Base-by-base conservation (phyloP, 2,888 invertebrate species). In the Philonicus albiceps region DNA sequence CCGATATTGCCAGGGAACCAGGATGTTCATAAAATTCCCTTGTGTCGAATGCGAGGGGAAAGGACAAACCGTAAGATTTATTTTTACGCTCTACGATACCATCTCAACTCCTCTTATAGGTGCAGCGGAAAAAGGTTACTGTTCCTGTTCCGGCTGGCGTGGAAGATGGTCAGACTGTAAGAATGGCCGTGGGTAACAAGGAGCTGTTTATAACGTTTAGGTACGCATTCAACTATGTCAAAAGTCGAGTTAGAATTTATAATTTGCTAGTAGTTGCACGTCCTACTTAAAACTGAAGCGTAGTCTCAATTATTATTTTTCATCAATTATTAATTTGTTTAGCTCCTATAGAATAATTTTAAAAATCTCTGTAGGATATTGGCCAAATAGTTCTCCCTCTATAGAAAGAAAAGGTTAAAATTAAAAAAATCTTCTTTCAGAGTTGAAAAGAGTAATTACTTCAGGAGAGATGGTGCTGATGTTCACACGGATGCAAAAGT, bases 91-190 rank as follows among this genome's bases (percentile, higher is more conserved):
- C 13, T 16, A 13, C 3, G 40, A 16, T 16, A 43, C 13, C 40
- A 16, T 3, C 4, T 43, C 16, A 16, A 16, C 13, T 6, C 13
- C 4, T 43, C 16, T 85, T 87, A 8, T 88, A 94, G 92, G 96
- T 98, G 0, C 98, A 98, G 93, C 94, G 97, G 43, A 97, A 96
- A 91, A 96, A 95, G 90, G 94, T 99, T 2, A 96, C 96, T 0
- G 97, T 99, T 0, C 98, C 98, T 0, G 98, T 99, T 3, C 99
- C 99, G 13, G 98, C 96, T 83, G 98, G 97, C 22, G 97, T 99
- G 7, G 98, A 99, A 91, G 97, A 99, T 91, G 99, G 99, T 0
- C 99, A 99, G 92, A 98, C 98, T 0, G 96, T 99, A 4, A 95
- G 99, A 86, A 97, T 99, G 96, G 94, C 96, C 6, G 96, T 99